Base-by-base conservation (phyloP, 2,888 invertebrate species). In the Leucophora obtusa region DNA sequence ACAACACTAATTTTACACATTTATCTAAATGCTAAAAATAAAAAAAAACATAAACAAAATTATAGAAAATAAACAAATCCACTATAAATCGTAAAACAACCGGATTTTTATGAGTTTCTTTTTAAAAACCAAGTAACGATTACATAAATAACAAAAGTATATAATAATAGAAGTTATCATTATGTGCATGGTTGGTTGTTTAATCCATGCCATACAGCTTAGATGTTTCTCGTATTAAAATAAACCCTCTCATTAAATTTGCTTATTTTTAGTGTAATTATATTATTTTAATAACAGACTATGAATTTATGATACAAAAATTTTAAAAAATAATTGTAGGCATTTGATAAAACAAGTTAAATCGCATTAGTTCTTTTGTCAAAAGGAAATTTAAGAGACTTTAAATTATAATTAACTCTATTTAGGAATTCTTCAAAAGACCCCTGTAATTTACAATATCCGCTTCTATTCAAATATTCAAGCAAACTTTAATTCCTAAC, bases 121-220 rank as follows among this genome's bases (percentile, higher is more conserved):
- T 33, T 7, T 38, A 38, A 33, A 60, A 21, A 33, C n/a, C 11
- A 38, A 38, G 15, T 17, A 35, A 63, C 50, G 24, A 35, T 33
- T 51, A 51, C 51, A 51, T 51, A 62, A 63, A 72, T 54, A 38
- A 71, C 21, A 62, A 60, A 60, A 43, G 5, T 6, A 28, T 18
- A 15, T 10, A 24, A 15, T 15, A n/a, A 50, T 50, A 60, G 38
- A 73, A 73, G 28, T 38, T 65, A 59, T 73, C 50, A 73, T 73
- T 73, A 50, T 73, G 51, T 65, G 73, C 65, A 35, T 59, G 51
- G 73, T 35, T 47, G 65, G 65, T 73, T 73, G 50, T 6, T 11
- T 56, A 28, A 28, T 7, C 7, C 28, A 7, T 28, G 28, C 4
- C 28, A 28, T 28, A 7, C 3, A 28, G 4, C 28, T 28, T 6